Evolutionary conservation across 35 echinoderm and acorn worm genomes (phyloP).

Genomic region (Apostichopus japonicus): DNA sequence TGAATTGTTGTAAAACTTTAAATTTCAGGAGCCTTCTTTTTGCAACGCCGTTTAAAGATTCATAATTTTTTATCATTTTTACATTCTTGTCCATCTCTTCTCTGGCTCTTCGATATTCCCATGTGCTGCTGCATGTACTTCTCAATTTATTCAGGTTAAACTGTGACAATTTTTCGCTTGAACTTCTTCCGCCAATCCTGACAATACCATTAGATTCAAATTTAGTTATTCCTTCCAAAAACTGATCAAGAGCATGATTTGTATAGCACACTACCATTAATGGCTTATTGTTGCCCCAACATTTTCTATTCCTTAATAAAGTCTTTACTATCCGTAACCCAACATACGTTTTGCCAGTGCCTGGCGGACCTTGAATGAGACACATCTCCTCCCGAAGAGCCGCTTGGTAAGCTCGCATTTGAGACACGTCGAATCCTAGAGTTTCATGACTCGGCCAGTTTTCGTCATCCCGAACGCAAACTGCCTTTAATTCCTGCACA

Average conservation of each 20-base stretch:
- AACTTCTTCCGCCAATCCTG: constrained; percentile 64
- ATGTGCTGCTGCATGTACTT: neutral
- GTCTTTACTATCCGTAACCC: constrained; percentile 76
- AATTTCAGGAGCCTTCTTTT: neutral
- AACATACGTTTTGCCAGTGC: constrained; percentile 86
- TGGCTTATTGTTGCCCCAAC: constrained; percentile 56
- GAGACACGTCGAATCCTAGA: constrained; percentile 62
- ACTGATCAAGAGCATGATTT: constrained; percentile 87
- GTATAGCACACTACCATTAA: constrained; percentile 81
- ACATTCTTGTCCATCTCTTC: constrained; percentile 8
- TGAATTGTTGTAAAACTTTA: neutral
- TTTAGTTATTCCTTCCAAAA: constrained; percentile 75
- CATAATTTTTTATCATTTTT: constrained; percentile 34
- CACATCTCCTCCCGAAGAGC: constrained; percentile 75
- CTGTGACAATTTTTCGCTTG: constrained; percentile 28
- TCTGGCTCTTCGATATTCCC: neutral
- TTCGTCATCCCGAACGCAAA: neutral
- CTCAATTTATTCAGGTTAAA: constrained; percentile 8
- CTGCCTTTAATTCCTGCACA: neutral
- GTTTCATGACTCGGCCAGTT: constrained; percentile 61
- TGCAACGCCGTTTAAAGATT: neutral
- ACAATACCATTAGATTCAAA: constrained; percentile 55
- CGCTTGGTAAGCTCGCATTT: constrained; percentile 60
- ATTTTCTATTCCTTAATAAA: constrained; percentile 55
- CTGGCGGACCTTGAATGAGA: constrained; percentile 84